These are phyloP conservation scores for Trichosurus vulpecula DNA, from an alignment of 2,797 vertebrate genomes.

Conservation along the genomic window DNA sequence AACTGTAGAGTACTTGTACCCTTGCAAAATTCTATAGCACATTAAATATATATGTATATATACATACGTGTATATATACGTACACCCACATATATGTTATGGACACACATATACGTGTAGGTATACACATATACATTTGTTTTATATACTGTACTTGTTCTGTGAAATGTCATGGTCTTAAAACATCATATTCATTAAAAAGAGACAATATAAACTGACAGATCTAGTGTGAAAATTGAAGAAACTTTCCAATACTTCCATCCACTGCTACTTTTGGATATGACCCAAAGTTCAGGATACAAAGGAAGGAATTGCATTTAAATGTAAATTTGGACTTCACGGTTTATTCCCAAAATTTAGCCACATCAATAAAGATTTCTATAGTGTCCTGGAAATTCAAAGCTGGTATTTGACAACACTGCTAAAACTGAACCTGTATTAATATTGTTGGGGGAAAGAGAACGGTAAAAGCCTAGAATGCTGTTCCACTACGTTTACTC, in stretches of 20 bases:
- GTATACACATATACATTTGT: neutral
- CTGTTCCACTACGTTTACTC: neutral
- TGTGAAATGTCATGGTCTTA: neutral
- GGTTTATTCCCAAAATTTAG: slow-evolving; percentile 27
- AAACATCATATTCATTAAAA: neutral
- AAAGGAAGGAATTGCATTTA: slow-evolving; percentile 28
- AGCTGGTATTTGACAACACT: neutral
- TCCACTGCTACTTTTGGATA: neutral
- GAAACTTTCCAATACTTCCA: neutral
- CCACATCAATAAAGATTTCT: slow-evolving; percentile 25
- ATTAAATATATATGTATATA: neutral
- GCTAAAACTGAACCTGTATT: slow-evolving; percentile 39
- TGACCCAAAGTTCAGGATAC: neutral
- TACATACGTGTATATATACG: too few species aligned
- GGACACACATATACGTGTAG: neutral
- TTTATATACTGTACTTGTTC: neutral
- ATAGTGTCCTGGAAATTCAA: slow-evolving; percentile 17
- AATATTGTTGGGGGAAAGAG: neutral
- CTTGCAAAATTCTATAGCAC: neutral
- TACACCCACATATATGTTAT: too few species aligned
- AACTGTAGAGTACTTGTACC: neutral
- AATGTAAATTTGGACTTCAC: slow-evolving; percentile 35
- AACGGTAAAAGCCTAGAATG: neutral
- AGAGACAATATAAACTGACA: neutral
- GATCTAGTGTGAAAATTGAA: neutral